These are phyloP conservation scores for Eristalis intricaria DNA, from an alignment of 2,888 invertebrate genomes.

Conservation along the genomic window DNA sequence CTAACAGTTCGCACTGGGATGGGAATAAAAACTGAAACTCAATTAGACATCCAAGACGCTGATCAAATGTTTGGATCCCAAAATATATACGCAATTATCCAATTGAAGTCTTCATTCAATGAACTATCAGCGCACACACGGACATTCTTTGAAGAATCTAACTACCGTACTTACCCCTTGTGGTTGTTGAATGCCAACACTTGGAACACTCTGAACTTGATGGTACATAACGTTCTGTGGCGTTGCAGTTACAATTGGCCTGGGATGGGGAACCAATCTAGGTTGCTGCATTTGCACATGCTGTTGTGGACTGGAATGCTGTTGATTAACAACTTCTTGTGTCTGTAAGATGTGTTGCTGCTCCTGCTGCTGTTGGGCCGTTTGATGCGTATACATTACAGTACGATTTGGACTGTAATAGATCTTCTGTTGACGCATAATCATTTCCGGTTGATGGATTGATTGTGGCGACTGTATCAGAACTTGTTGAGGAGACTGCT, in stretches of 20 bases:
- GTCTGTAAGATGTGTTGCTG: slow-evolving; percentile 54
- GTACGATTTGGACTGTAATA: slow-evolving; percentile 77
- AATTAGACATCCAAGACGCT: too few relatives aligned
- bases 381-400: slow-evolving; percentile 74
- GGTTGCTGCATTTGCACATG: slow-evolving; percentile 75
- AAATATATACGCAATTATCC: too few relatives aligned
- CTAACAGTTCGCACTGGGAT: too few relatives aligned
- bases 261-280: slow-evolving; percentile 63
- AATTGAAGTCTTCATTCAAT: too few relatives aligned
- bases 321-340: slow-evolving; percentile 52
- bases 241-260: slow-evolving; percentile 60
- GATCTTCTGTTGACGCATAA: slow-evolving; percentile 79
- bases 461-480: slow-evolving; percentile 78
- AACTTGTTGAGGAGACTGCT: slow-evolving; percentile 78
- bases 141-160: background rate
- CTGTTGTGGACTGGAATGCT: slow-evolving; percentile 76
- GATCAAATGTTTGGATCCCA: too few relatives aligned
- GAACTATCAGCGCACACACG: too few relatives aligned
- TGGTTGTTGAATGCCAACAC: slow-evolving; percentile 57
- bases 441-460: slow-evolving; percentile 77
- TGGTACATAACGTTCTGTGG: slow-evolving; percentile 61
- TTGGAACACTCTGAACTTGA: slow-evolving; percentile 72
- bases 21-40: too few relatives aligned
- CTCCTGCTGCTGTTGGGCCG: slow-evolving; percentile 70
- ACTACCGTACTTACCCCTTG: slow-evolving; percentile 36